These are phyloP conservation scores for Nerophis ophidion DNA, from an alignment of 2,113 vertebrate genomes.

Conservation along the genomic window DNA sequence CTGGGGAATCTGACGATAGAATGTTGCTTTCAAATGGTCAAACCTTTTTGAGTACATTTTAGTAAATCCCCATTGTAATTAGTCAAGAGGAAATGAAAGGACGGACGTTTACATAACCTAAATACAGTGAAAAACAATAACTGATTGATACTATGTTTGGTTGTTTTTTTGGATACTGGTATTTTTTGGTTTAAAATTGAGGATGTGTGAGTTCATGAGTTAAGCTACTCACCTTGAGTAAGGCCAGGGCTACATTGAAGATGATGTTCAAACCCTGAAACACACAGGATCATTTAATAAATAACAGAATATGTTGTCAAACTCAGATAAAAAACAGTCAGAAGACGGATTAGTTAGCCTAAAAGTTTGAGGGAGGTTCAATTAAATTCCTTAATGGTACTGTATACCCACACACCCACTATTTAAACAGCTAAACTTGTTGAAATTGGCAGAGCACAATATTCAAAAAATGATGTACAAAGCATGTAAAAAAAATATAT, in stretches of 20 bases:
- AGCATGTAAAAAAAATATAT: too few species aligned
- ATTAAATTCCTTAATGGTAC: too few species aligned
- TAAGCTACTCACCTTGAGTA: slow-evolving; percentile 83
- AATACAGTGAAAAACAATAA: not conserved
- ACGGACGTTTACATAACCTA: not conserved
- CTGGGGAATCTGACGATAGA: not conserved
- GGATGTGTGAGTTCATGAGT: not conserved
- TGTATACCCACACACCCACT: too few species aligned
- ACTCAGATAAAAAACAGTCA: not conserved
- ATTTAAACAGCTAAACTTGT: too few species aligned
- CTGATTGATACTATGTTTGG: not conserved
- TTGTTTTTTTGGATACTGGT: not conserved
- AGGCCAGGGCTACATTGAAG: slow-evolving; percentile 94
- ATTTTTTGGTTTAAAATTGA: not conserved
- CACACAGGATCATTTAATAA: not conserved
- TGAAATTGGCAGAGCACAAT: too few species aligned
- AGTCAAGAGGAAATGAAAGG: not conserved
- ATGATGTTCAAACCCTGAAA: slow-evolving; percentile 90
- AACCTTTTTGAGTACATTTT: not conserved
- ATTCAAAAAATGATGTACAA: too few species aligned
- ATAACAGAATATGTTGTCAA: not conserved
- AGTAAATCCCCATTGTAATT: not conserved
- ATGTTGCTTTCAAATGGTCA: not conserved
- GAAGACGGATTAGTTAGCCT: too few species aligned
- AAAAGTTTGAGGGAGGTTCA: too few species aligned